These are phyloP conservation scores for Novumbra hubbsi DNA, from an alignment of 2,797 vertebrate species.

Conservation along the genomic window DNA sequence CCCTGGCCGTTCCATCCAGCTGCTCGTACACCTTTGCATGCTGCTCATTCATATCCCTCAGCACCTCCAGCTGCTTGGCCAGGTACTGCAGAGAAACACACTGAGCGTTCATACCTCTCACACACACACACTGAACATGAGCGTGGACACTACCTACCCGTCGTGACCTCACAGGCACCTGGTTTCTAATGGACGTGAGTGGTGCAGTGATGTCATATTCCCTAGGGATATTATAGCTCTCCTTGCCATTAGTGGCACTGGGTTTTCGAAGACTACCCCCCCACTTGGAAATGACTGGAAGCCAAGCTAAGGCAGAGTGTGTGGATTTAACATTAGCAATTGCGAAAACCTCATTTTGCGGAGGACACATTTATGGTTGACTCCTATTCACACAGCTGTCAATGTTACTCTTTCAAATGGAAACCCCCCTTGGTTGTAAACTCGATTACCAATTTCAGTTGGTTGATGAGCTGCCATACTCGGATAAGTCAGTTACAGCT, in stretches of 20 bases:
- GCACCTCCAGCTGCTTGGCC: slow-evolving; percentile 77
- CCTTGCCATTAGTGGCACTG: too few species aligned
- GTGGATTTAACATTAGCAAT: too few species aligned
- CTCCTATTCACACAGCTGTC: not conserved
- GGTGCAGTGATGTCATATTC: too few species aligned
- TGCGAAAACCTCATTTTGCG: too few species aligned
- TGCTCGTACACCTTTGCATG: slow-evolving; percentile 98
- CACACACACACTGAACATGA: not conserved
- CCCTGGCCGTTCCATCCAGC: slow-evolving; percentile 89
- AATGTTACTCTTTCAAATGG: not conserved
- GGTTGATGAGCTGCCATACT: not conserved
- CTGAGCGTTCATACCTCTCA: not conserved
- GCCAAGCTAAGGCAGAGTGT: too few species aligned
- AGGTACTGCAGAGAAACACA: slow-evolving; percentile 55
- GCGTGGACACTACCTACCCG: not conserved
- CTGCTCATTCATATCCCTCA: slow-evolving; percentile 95
- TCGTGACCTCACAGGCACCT: not conserved
- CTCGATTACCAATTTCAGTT: not conserved
- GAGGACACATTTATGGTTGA: not conserved
- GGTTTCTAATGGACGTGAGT: too few species aligned
- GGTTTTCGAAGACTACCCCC: not conserved
- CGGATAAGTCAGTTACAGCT: not conserved
- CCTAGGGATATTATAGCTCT: too few species aligned
- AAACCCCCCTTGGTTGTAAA: not conserved
- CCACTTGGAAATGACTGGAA: too few species aligned